phyloP scores from a whole-genome alignment of 1,140 invertebrate species.

The Dendrolimus punctatus region DNA sequence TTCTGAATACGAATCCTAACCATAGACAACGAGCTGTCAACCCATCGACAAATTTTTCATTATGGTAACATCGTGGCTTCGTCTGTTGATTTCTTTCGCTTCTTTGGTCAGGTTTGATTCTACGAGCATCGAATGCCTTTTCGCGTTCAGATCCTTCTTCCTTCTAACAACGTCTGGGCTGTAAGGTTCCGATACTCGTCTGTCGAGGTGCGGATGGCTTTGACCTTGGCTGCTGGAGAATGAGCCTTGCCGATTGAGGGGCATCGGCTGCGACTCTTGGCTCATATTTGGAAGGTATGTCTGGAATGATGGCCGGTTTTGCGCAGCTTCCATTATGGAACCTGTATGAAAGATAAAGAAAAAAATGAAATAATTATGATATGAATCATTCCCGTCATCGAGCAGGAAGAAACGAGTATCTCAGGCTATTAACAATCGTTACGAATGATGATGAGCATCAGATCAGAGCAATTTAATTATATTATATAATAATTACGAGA shows the following conservation, averaged over 20 bases:
- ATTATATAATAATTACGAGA: too few species aligned
- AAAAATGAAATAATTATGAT: not conserved
- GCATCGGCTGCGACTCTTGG: slow-evolving; percentile 33
- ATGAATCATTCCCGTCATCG: not conserved
- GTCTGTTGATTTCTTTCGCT: slow-evolving; percentile 48
- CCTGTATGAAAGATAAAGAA: slow-evolving; percentile 15
- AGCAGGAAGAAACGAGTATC: too few species aligned
- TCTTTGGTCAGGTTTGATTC: slow-evolving; percentile 49
- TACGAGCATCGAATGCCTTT: slow-evolving; percentile 61
- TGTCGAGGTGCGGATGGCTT: slow-evolving; percentile 32
- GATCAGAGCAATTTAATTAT: too few species aligned
- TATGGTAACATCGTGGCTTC: slow-evolving; percentile 55
- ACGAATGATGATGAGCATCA: too few species aligned
- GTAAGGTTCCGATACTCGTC: slow-evolving; percentile 61
- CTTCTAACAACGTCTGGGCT: slow-evolving; percentile 48
- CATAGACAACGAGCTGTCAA: slow-evolving; percentile 32
- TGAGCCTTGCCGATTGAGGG: slow-evolving; percentile 38
- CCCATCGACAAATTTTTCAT: slow-evolving; percentile 64
- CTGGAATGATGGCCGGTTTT: slow-evolving; percentile 65
- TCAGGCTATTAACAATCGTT: too few species aligned
- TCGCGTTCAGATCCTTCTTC: slow-evolving; percentile 50
- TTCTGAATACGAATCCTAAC: not conserved
- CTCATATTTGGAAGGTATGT: slow-evolving; percentile 55
- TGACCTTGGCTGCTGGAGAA: slow-evolving; percentile 34
- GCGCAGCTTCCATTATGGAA: slow-evolving; percentile 77